phyloP scores from a whole-genome alignment of 2,113 vertebrate genomes.

The Cranoglanis bouderius region DNA sequence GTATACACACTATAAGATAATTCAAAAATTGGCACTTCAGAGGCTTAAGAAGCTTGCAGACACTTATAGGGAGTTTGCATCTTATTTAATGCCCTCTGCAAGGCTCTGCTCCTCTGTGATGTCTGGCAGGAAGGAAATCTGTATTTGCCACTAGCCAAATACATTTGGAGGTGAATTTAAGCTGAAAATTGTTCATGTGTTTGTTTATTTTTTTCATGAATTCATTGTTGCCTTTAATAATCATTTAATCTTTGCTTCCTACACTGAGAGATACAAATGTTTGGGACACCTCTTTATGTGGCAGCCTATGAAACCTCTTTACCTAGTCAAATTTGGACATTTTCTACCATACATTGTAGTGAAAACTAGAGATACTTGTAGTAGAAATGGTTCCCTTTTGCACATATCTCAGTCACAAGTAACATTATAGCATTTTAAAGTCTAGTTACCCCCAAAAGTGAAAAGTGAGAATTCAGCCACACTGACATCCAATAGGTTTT shows the following conservation, averaged over 20 bases:
- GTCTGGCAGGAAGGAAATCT: slow-evolving; percentile 46
- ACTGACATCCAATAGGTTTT: neutral
- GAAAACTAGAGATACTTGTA: neutral
- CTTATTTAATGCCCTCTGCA: slow-evolving; percentile 50
- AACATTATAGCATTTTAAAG: neutral
- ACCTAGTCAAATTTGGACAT: neutral
- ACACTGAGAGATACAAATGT: neutral
- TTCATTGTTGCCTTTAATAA: neutral
- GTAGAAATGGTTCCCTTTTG: neutral
- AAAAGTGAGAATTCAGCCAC: neutral
- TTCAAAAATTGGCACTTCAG: slow-evolving; percentile 68
- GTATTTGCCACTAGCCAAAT: slow-evolving; percentile 19
- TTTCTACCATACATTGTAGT: neutral
- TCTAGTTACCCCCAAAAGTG: neutral
- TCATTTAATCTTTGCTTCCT: neutral
- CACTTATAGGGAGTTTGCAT: slow-evolving; percentile 57
- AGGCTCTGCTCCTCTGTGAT: neutral
- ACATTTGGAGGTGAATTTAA: neutral
- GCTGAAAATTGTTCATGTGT: neutral
- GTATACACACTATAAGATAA: slow-evolving; percentile 66
- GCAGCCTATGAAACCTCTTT: neutral
- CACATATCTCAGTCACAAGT: neutral
- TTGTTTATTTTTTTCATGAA: neutral
- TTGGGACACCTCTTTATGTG: neutral
- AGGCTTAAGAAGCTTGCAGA: slow-evolving; percentile 63